Conservation (phyloP, 2,113 vertebrate species). For the Anser brachyrhynchus region DNA sequence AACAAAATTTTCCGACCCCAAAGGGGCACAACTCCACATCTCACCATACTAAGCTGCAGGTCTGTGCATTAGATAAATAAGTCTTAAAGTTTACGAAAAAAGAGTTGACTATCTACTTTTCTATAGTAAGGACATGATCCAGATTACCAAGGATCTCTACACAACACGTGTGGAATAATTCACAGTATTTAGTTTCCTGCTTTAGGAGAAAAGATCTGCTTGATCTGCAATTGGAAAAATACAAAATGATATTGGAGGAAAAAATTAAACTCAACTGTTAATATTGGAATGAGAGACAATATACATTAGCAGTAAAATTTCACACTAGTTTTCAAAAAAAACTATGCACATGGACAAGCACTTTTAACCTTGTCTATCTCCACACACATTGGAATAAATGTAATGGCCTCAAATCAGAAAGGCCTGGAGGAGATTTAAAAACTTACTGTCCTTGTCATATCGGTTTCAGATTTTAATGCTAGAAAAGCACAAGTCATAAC, state of each 20-base stretch:
- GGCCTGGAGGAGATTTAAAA: neutral
- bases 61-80: neutral
- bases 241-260: neutral
- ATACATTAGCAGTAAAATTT: neutral
- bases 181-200: neutral
- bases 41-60: neutral
- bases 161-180: neutral
- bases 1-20: neutral
- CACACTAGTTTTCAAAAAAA: neutral
- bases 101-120: neutral
- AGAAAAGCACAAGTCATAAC: neutral
- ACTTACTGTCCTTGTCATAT: neutral
- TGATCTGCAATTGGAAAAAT: neutral
- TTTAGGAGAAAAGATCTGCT: neutral
- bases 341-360: neutral
- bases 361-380: neutral
- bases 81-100: neutral
- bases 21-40: accelerated
- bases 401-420: neutral
- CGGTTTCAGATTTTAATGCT: neutral
- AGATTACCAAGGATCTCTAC: neutral
- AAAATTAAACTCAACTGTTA: neutral
- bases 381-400: neutral
- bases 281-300: neutral
- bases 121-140: neutral